Evolutionary conservation across 2,113 vertebrate species (phyloP).

Genomic region (Salvelinus sp.): DNA sequence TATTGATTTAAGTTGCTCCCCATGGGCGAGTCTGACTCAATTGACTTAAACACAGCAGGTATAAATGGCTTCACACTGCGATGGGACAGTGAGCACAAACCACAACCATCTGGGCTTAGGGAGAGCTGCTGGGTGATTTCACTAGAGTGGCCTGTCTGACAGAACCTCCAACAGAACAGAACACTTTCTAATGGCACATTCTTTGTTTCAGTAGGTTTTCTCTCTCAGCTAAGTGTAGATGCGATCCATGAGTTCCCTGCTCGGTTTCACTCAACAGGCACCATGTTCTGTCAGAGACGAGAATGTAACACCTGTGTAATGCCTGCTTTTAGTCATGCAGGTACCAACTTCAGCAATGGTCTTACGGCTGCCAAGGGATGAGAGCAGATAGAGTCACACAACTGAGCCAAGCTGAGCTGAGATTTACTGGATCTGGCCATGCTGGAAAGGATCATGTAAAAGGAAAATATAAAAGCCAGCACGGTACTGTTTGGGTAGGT

Average conservation of each 20-base stretch:
- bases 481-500: no score
- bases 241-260: neutral
- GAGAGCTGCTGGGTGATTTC: conserved; percentile 8
- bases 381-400: conserved; percentile 5
- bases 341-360: neutral
- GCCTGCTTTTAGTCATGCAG: conserved; percentile 23
- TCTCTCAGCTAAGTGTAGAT: conserved; percentile 11
- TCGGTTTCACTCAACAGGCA: neutral
- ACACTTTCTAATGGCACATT: conserved; percentile 24
- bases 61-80: neutral
- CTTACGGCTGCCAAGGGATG: neutral
- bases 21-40: conserved; percentile 13
- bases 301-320: conserved; percentile 30
- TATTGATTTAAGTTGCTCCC: conserved; percentile 12
- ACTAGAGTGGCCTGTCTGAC: neutral
- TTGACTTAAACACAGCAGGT: conserved; percentile 14
- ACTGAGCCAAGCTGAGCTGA: no score
- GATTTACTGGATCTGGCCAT: no score
- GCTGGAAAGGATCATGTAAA: no score
- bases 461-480: no score
- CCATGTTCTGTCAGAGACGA: conserved; percentile 23
- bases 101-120: neutral
- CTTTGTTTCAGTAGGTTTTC: conserved; percentile 7
- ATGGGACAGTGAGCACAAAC: conserved; percentile 17
- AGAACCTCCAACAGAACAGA: neutral